Base-by-base conservation (phyloP, 2,113 vertebrate species). In the Prietella phreatophila region DNA sequence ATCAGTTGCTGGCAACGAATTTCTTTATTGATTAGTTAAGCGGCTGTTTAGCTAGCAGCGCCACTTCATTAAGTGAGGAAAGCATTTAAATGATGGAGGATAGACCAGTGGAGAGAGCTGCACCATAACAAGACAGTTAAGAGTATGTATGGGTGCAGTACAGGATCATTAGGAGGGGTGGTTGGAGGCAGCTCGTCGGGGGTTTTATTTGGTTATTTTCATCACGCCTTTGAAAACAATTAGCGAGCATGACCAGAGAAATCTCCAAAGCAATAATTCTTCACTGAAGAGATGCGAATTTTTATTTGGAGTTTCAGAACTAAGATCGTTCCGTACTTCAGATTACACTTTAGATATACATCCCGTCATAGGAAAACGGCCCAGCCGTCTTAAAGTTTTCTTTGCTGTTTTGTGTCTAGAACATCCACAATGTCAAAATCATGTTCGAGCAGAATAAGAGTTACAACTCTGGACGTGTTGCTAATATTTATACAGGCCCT, bases 321-420 rank as follows among this genome's bases (percentile, higher is more conserved):
- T 36, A 71, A 3, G 27, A 65, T 65, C 11, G 17, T 71, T 36
- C 36, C 30, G 30, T 71, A 17, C 42, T 47, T 47, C 19, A 9
- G 11, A 22, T 1, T 47, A 1, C 22, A 25, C 9, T 4, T 47
- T 47, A 47, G 42, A 27, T 50, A 27, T 22, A 27, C 27, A 27
- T 78, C 42, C 42, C 11, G 75, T 50, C 10, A 3, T 3, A 39
- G 36, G 10, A 14, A 50, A 78, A n/a, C 0, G 19, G 20, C 36
- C 6, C 8, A 0, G 0, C 4, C 22, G n/a, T 27, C 22, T 27
- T 47, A 47, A 42, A 20, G 10, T 20, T 8, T 36, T 75, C 25
- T 78, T 13, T n/a, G 42, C 76, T 55, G 76, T 79, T 79, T 55
- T n/a, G 27, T 79, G 50, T 79, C 76, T n/a, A n/a, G 47, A 30